Evolutionary conservation across 2,888 invertebrate species (phyloP), one percentile per base, ranked within the genome.

Genomic region (Latrodectus hesperus): DNA sequence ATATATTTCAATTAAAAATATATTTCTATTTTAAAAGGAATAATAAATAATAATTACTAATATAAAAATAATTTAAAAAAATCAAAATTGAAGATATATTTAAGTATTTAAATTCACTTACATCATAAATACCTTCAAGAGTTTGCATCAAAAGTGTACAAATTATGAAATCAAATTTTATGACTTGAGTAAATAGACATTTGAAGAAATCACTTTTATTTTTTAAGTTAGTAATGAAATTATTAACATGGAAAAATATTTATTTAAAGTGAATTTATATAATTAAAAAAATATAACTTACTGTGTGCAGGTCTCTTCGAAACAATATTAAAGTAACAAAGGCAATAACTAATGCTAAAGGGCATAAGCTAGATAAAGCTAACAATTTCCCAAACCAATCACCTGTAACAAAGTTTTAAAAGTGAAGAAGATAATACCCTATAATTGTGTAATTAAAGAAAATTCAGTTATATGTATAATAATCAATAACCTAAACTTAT

Each of bases 271-370:
- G 14, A 71, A 70, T 14, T 11, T 78, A 22, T 68, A 51, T 76
- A 55, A 75, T 67, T 22, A 26, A 38, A 71, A 26, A 55, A 53
- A 74, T 38, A 55, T 73, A 38, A 77, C 95, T 94, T 94, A 98
- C 97, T 89, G 98, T 98, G 92, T 98, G 97, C 90, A 98, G 94
- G 93, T 98, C 98, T 92, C 98, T 94, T 91, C 97, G 94, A 93
- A 97, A 97, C 90, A 97, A 92, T 91, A 98, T 96, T 89, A 98
- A 93, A 67, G 97, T 95, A 89, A 96, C 92, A 93, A 97, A 96
- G 90, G 96, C 96, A 90, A 96, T 94, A 78, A 96, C 94, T 90
- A 97, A 95, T 90, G 95, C 96, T 93, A 97, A 95, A 10, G 97
- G 98, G 89, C 95, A 93, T 91, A 98, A 93, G 93, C 97, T 97